These are phyloP conservation scores for Sciurus carolinensis DNA, from an alignment of 2,797 vertebrate genomes.

Conservation along the genomic window DNA sequence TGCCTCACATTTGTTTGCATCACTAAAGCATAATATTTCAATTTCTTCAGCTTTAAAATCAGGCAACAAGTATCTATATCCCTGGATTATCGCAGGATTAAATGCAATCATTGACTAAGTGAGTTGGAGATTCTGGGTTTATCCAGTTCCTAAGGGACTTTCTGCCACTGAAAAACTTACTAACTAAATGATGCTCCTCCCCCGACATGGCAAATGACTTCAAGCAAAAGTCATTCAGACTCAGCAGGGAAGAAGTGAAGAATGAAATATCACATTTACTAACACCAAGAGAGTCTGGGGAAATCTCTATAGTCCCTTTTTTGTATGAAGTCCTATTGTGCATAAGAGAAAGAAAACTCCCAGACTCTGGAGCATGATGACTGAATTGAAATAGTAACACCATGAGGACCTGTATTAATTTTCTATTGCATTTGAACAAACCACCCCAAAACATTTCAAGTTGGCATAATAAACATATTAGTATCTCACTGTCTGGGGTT, in stretches of 20 bases:
- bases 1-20: conserved; percentile 7
- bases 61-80: not conserved
- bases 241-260: not conserved
- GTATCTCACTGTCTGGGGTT: not conserved
- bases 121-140: conserved; percentile 5
- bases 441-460: not conserved
- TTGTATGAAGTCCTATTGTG: not conserved
- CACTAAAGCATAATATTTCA: conserved; percentile 34
- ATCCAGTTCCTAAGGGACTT: conserved; percentile 57
- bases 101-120: conserved; percentile 45
- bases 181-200: not conserved
- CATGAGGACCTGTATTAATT: not conserved
- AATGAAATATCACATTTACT: not conserved
- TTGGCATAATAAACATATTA: not conserved
- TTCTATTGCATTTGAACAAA: conserved; percentile 4
- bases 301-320: not conserved
- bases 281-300: not conserved
- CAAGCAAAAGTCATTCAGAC: conserved; percentile 44
- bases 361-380: not conserved
- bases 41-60: conserved; percentile 26
- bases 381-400: not conserved
- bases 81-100: not conserved
- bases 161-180: conserved; percentile 36
- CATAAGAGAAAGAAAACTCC: conserved; percentile 24
- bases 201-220: conserved; percentile 39